Evolutionary conservation across 2,888 invertebrate genomes (phyloP), one percentile per base, ranked within the genome.

Genomic region (Ectemnius lituratus): DNA sequence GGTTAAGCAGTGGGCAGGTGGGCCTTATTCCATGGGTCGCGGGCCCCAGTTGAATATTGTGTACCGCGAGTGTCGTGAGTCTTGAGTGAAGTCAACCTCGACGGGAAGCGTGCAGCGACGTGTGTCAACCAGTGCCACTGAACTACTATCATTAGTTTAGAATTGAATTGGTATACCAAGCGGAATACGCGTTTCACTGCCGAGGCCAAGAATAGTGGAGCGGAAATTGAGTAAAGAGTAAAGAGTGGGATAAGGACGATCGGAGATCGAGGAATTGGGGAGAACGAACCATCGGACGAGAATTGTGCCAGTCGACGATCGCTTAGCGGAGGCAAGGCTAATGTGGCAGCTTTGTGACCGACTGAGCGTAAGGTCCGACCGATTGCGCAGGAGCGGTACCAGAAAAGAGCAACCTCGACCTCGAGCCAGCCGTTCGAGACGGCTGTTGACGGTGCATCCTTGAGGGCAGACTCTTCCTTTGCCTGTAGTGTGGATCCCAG

Each of bases 261-360:
- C 16, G 1, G 8, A 13, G 13, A 14, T 52, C 11, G 52, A 11
- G 16, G 16, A 4, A 16, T 52, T n/a, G 52, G 6, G 8, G 4
- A 52, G 52, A 14, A 52, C 4, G 14, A 14, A 52, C n/a, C 14
- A 37, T 37, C 37, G 37, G 16, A 52, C 16, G 14, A 52, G 52
- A 52, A 52, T 72, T 49, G 52, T 61, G 68, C 71, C 76, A 71
- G 77, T 73, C 68, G 76, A 71, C 70, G 69, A 57, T 70, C 62
- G 70, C 63, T 14, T 58, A 57, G 46, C 20, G 59, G 69, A 77
- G 64, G 66, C 71, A 70, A 64, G 71, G 76, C 73, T 78, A 80
- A 82, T 69, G 79, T 76, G 70, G 71, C 61, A 80, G 73, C 82
- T 82, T 70, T 82, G 80, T 82, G 82, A 82, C 76, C 82, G 82